Percentiles rank a stretch among this genome's conserved stretches.
Evolutionary conservation across 30 jellyfish, hydroid and myxozoan species (phyloP).

Genomic region (Hydractinia echinata): DNA sequence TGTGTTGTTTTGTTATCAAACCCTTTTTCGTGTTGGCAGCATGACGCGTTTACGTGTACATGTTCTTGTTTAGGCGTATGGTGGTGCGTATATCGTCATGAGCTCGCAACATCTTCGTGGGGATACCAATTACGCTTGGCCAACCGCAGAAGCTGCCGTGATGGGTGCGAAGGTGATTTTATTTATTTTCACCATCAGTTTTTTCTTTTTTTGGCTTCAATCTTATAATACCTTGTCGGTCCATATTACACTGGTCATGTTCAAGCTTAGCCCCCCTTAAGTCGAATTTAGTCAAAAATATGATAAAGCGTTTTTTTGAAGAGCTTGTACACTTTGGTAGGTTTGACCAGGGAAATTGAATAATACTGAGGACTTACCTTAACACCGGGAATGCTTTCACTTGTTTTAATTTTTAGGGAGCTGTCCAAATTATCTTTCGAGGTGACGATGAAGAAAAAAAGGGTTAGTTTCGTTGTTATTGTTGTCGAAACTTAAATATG

Average conservation of each 20-base stretch:
- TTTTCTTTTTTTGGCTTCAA: not conserved
- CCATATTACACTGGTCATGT: not conserved
- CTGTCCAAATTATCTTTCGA: conserved; percentile 84
- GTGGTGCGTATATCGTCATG: conserved; percentile 99
- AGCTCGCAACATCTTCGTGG: conserved; percentile 99
- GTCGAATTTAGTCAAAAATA: too few relatives aligned
- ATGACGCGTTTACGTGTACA: too few relatives aligned
- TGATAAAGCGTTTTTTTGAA: too few relatives aligned
- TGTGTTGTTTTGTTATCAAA: too few relatives aligned
- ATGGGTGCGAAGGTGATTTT: conserved; percentile 97
- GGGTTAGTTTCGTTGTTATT: conserved; percentile 43
- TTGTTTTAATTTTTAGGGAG: conserved; percentile 63
- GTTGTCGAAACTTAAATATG: not conserved
- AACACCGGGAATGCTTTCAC: not conserved
- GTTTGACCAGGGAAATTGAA: too few relatives aligned
- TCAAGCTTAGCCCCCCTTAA: too few relatives aligned
- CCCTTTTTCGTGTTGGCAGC: too few relatives aligned
- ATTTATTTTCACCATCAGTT: not conserved
- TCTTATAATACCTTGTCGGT: too few relatives aligned
- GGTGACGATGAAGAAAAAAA: conserved; percentile 55
- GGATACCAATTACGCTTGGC: conserved; percentile 99
- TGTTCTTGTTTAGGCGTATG: conserved; percentile 70
- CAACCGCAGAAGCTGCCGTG: conserved; percentile 99
- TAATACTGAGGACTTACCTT: too few relatives aligned
- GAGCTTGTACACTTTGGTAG: too few relatives aligned